phyloP scores from a whole-genome alignment of 2,888 invertebrate genomes.

The Cabera pusaria region DNA sequence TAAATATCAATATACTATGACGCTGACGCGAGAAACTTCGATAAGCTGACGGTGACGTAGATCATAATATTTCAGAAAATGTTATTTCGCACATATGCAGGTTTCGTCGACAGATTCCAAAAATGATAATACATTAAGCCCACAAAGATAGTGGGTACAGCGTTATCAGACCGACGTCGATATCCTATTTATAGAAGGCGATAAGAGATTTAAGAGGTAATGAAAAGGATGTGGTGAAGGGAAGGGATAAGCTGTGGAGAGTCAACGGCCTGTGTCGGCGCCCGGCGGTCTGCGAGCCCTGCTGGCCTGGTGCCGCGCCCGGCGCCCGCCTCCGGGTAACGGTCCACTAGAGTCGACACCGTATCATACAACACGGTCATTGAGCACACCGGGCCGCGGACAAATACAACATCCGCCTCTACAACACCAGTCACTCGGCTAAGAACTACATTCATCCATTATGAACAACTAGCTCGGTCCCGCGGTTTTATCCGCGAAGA shows the following conservation, averaged over 20 bases:
- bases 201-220: conserved; percentile 27
- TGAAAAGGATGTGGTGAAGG: conserved; percentile 20
- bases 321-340: conserved; percentile 56
- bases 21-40: conserved; percentile 6
- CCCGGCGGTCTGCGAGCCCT: conserved; percentile 38
- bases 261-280: conserved; percentile 52
- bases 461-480: no score
- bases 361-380: conserved; percentile 45
- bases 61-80: conserved; percentile 4
- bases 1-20: no score
- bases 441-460: no score
- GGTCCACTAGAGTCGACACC: no score
- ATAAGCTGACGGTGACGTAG: conserved; percentile 6
- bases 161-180: conserved; percentile 28
- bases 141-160: conserved; percentile 22
- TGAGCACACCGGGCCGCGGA: conserved; percentile 34
- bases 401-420: no score
- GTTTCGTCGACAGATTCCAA: no score
- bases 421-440: no score
- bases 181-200: conserved; percentile 28
- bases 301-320: conserved; percentile 35
- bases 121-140: conserved; percentile 19
- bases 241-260: conserved; percentile 45
- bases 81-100: conserved; percentile 6
- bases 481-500: no score